Conservation (phyloP, 2,113 vertebrate genomes). For the Noturus placidus region DNA sequence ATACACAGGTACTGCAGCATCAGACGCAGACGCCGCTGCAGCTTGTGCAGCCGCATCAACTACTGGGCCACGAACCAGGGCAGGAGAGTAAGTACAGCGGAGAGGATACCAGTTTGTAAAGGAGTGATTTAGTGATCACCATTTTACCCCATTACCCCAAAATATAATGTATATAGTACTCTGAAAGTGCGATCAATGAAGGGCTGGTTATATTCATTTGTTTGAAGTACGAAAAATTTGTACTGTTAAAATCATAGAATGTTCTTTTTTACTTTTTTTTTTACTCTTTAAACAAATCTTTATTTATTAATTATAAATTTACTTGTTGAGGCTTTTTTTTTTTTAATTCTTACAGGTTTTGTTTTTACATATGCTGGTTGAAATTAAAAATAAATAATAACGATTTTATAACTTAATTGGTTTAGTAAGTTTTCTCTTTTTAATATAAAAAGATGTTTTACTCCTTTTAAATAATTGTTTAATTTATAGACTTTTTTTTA, state of each 20-base stretch:
- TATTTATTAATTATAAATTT: too few relatives aligned
- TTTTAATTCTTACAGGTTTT: too few relatives aligned
- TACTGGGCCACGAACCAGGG: slow-evolving; percentile 90
- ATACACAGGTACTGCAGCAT: slow-evolving; percentile 73
- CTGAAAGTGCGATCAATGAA: background rate
- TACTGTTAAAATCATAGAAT: too few relatives aligned
- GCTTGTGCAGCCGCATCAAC: slow-evolving; percentile 74
- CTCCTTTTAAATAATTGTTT: background rate
- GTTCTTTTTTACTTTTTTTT: too few relatives aligned
- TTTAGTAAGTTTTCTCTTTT: background rate
- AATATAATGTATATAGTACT: background rate
- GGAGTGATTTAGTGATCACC: background rate
- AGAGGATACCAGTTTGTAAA: background rate
- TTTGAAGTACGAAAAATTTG: too few relatives aligned
- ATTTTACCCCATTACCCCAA: background rate
- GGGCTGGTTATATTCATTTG: too few relatives aligned
- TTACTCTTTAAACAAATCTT: too few relatives aligned
- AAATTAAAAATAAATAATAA: too few relatives aligned
- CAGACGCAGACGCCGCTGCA: slow-evolving; percentile 64
- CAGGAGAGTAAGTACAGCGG: slow-evolving; percentile 82
- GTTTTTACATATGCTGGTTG: too few relatives aligned
- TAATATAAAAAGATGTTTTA: background rate
- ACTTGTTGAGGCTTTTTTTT: too few relatives aligned
- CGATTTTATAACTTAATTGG: background rate
- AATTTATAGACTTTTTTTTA: background rate